A percentile compares a stretch with the other conserved stretches of the same genome.
Conservation (phyloP, 1,140 invertebrate species). For the Pogonus chalceus region DNA sequence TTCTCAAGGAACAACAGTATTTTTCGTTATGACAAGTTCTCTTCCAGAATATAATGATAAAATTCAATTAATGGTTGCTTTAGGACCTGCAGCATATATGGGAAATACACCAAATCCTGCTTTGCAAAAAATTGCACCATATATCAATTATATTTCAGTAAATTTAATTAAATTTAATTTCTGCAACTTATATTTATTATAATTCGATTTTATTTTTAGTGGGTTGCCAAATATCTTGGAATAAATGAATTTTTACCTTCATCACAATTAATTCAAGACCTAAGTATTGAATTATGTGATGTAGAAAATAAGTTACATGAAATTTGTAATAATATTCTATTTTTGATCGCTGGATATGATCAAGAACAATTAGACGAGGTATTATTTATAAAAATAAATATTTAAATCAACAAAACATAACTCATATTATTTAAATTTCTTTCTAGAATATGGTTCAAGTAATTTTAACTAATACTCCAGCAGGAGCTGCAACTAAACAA, state of each 20-base stretch:
- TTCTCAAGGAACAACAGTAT: conserved; percentile 57
- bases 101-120: conserved; percentile 38
- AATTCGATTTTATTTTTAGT: neutral
- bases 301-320: neutral
- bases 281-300: neutral
- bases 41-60: conserved; percentile 55
- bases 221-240: neutral
- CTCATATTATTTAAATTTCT: neutral
- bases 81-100: conserved; percentile 57
- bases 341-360: neutral
- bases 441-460: neutral
- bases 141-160: conserved; percentile 7
- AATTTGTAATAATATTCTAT: neutral
- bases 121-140: conserved; percentile 18
- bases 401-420: conserved; percentile 13
- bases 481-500: conserved; percentile 47
- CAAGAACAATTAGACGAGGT: conserved; percentile 1
- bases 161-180: neutral
- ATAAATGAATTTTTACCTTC: neutral
- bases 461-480: conserved; percentile 14
- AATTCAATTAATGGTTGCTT: conserved; percentile 50
- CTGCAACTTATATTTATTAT: neutral
- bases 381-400: conserved; percentile 9
- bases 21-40: conserved; percentile 49
- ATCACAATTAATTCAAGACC: neutral